phyloP scores from a whole-genome alignment of 2,113 vertebrate species.

The Onychorhynchus coronatus region DNA sequence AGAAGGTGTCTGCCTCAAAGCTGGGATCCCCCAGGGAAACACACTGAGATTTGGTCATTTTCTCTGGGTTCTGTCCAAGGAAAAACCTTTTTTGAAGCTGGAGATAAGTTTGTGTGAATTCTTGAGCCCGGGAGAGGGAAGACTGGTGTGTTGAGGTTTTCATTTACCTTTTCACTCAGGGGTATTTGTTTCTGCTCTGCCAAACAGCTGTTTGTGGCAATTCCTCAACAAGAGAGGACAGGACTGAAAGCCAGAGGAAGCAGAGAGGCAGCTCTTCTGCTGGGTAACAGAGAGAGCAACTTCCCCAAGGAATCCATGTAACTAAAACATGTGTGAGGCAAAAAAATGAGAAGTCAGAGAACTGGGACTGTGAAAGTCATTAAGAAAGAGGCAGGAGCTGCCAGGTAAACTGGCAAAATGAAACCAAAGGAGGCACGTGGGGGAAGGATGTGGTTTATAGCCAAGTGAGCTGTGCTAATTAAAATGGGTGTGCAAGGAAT shows the following conservation, averaged over 20 bases:
- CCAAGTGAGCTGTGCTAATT: fast-evolving
- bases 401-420: neutral
- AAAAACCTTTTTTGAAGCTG: neutral
- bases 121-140: neutral
- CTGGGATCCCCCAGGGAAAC: neutral
- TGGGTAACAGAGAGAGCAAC: neutral
- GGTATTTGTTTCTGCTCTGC: fast-evolving
- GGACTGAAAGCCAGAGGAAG: fast-evolving
- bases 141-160: neutral
- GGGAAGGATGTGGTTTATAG: neutral
- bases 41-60: fast-evolving
- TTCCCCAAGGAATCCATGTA: fast-evolving
- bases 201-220: too few relatives aligned
- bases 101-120: neutral
- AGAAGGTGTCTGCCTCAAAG: neutral
- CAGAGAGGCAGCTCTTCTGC: neutral
- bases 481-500: fast-evolving
- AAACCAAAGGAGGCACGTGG: neutral
- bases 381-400: neutral
- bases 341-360: neutral
- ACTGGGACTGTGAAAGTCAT: neutral
- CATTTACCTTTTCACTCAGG: neutral
- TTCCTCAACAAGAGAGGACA: neutral
- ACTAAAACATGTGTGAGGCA: neutral
- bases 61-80: neutral